Evolutionary conservation across 2,888 invertebrate species (phyloP).

Genomic region (Linnaemya vulpina): DNA sequence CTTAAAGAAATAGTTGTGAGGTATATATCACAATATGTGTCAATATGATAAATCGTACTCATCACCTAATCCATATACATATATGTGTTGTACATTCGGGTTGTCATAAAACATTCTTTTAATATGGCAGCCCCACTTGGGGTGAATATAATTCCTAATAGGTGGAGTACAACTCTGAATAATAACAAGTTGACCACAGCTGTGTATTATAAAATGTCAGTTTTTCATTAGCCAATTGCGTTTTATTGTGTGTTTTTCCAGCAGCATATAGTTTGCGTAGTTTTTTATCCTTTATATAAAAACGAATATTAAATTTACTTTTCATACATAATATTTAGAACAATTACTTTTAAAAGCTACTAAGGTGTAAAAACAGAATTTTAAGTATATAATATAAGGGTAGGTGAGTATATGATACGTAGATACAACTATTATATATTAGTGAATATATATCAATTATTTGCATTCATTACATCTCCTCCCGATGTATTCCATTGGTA

Average conservation of each 20-base stretch:
- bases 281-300: slow-evolving; percentile 23
- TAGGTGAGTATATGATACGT: slow-evolving; percentile 20
- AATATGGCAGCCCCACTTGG: neutral
- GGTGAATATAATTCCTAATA: neutral
- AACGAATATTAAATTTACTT: slow-evolving; percentile 20
- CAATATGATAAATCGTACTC: too few species aligned
- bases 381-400: neutral
- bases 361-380: neutral
- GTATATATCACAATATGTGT: too few species aligned
- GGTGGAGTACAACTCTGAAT: neutral
- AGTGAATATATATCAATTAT: neutral
- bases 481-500: neutral
- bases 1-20: too few species aligned
- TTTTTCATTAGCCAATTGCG: slow-evolving; percentile 41
- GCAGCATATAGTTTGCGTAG: slow-evolving; percentile 41
- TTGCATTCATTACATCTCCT: slow-evolving; percentile 7
- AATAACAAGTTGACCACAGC: slow-evolving; percentile 11
- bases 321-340: neutral
- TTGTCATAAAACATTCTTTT: too few species aligned
- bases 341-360: slow-evolving; percentile 1
- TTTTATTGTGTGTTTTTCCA: slow-evolving; percentile 62
- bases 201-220: slow-evolving; percentile 21
- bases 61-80: too few species aligned
- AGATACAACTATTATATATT: neutral
- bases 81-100: neutral